A percentile compares a stretch with the other conserved stretches of the same genome.
Conservation (phyloP, 2,113 vertebrate species). For the Copsychus sechellarum region DNA sequence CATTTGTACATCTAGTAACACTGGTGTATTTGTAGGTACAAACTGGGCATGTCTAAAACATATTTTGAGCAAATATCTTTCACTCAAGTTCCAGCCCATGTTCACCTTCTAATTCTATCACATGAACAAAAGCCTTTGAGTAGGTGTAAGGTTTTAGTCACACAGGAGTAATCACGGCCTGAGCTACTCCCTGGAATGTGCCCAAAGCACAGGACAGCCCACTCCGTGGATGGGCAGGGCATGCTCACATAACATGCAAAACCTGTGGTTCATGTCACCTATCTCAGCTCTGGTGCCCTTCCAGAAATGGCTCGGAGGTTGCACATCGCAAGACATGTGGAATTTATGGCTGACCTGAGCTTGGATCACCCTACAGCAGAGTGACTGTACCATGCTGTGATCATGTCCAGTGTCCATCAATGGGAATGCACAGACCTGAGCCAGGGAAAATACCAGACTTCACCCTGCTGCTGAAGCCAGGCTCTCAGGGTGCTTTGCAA, state of each 20-base stretch:
- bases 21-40: background rate
- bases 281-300: background rate
- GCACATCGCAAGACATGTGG: background rate
- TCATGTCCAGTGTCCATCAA: background rate
- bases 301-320: background rate
- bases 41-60: background rate
- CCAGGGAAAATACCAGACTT: background rate
- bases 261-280: background rate
- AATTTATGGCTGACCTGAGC: background rate
- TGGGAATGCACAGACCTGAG: background rate
- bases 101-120: background rate
- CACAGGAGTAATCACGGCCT: background rate
- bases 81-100: background rate
- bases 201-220: background rate
- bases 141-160: background rate
- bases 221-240: background rate
- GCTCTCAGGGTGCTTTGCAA: background rate
- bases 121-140: background rate
- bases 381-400: background rate
- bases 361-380: background rate
- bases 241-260: background rate
- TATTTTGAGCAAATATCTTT: background rate
- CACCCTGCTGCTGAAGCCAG: background rate
- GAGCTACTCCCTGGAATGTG: background rate
- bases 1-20: background rate